phyloP scores from a whole-genome alignment of 2,888 invertebrate species.

The Perizoma affinitatum region DNA sequence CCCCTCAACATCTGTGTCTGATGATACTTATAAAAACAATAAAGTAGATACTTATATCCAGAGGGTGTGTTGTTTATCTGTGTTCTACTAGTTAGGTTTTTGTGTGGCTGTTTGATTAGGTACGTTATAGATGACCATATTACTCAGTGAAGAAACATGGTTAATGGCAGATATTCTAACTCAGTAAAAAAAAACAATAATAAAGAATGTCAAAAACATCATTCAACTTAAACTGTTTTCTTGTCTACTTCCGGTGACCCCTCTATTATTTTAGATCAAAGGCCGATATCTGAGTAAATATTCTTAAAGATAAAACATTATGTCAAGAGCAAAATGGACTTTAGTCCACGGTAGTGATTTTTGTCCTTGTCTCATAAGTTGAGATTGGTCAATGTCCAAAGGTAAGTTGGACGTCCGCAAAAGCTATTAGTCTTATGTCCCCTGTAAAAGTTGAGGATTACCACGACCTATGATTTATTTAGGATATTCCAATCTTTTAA shows the following conservation, averaged over 20 bases:
- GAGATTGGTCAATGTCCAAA: slow-evolving; percentile 46
- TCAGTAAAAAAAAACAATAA: too few relatives aligned
- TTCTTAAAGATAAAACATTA: slow-evolving; percentile 55
- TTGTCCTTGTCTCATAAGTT: slow-evolving; percentile 51
- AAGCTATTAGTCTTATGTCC: slow-evolving; percentile 67
- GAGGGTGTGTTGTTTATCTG: slow-evolving; percentile 37
- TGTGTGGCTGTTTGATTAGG: too few relatives aligned
- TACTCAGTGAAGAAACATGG: too few relatives aligned
- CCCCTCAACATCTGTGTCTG: slow-evolving; percentile 60
- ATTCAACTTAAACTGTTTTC: too few relatives aligned
- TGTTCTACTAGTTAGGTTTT: too few relatives aligned
- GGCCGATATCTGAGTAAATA: slow-evolving; percentile 43
- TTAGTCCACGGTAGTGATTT: slow-evolving; percentile 43
- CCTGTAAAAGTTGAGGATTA: slow-evolving; percentile 45
- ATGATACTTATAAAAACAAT: slow-evolving; percentile 56
- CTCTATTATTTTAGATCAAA: slow-evolving; percentile 43
- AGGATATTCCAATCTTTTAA: not conserved
- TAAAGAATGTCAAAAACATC: too few relatives aligned
- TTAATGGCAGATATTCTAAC: too few relatives aligned
- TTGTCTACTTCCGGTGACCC: slow-evolving; percentile 21
- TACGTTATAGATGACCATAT: too few relatives aligned
- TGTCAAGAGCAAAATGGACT: slow-evolving; percentile 69
- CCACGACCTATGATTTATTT: slow-evolving; percentile 15
- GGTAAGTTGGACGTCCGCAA: slow-evolving; percentile 49
- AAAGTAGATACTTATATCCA: slow-evolving; percentile 39